Conservation (phyloP, 1,140 invertebrate genomes). For the Dryas iulia region DNA sequence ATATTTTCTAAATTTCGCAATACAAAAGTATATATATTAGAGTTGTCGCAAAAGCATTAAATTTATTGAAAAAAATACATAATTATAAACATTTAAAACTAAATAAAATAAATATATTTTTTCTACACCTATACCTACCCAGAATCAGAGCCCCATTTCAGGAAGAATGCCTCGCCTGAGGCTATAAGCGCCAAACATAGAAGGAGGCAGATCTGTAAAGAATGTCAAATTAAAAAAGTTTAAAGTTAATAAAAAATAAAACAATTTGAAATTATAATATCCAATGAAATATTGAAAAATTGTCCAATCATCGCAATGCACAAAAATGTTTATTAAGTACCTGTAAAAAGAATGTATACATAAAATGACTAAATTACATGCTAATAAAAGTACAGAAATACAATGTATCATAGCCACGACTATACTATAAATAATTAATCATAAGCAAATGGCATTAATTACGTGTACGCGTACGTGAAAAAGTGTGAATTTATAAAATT, state of each 20-base stretch:
- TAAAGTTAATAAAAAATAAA: conserved; percentile 27
- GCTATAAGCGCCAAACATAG: conserved; percentile 57
- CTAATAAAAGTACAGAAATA: no score
- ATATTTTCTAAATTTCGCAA: background rate
- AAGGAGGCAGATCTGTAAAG: conserved; percentile 59
- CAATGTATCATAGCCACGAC: no score
- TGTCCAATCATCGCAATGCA: no score
- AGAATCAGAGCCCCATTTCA: conserved; percentile 76
- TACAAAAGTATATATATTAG: background rate
- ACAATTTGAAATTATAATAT: background rate
- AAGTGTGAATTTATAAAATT: no score
- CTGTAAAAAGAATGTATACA: no score
- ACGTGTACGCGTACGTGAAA: no score
- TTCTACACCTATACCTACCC: conserved; percentile 51
- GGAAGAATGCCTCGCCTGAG: conserved; percentile 69
- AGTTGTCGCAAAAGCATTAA: conserved; percentile 16
- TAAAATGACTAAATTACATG: no score
- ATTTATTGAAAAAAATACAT: background rate
- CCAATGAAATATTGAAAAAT: background rate
- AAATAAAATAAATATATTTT: background rate
- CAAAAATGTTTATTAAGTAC: no score
- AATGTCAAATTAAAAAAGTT: background rate
- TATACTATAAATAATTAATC: no score
- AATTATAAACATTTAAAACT: background rate
- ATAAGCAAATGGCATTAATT: no score